Conservation (phyloP, 2,888 invertebrate genomes). For the Drosophila robusta region DNA sequence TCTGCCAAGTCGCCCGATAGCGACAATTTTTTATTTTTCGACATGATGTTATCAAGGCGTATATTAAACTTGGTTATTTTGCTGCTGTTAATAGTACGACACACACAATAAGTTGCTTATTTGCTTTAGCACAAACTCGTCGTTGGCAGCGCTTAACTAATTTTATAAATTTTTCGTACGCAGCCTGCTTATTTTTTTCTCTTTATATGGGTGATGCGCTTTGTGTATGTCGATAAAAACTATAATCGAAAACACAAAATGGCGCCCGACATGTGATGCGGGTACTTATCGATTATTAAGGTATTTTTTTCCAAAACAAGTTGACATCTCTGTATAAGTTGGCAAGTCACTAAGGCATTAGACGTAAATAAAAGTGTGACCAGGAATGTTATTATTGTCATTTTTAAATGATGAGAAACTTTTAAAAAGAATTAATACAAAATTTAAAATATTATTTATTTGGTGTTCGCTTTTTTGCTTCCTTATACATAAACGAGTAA, state of each 20-base stretch:
- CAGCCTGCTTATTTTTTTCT: slow-evolving; percentile 58
- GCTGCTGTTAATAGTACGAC: slow-evolving; percentile 59
- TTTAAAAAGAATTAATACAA: background rate
- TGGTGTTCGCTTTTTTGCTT: background rate
- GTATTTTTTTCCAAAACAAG: slow-evolving; percentile 18
- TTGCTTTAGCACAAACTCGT: slow-evolving; percentile 38
- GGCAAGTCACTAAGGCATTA: background rate
- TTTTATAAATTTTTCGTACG: slow-evolving; percentile 56
- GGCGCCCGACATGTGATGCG: slow-evolving; percentile 69
- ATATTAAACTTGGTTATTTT: slow-evolving; percentile 83
- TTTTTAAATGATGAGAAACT: background rate
- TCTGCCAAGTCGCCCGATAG: slow-evolving; percentile 80
- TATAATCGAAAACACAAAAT: slow-evolving; percentile 74
- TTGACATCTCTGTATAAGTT: slow-evolving; percentile 29
- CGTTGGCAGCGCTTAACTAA: slow-evolving; percentile 45
- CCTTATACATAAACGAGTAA: too few species aligned
- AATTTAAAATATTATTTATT: background rate
- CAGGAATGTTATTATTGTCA: slow-evolving; percentile 1
- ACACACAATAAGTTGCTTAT: slow-evolving; percentile 36
- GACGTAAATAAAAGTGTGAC: slow-evolving; percentile 38
- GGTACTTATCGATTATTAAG: slow-evolving; percentile 46
- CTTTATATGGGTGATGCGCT: slow-evolving; percentile 73
- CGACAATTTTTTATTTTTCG: slow-evolving; percentile 83
- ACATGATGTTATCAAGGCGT: slow-evolving; percentile 83
- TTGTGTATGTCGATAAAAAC: slow-evolving; percentile 52